Evolutionary conservation across 2,888 invertebrate species (phyloP), one percentile per base, ranked within the genome.

Genomic region (Diachrysia chrysitis): DNA sequence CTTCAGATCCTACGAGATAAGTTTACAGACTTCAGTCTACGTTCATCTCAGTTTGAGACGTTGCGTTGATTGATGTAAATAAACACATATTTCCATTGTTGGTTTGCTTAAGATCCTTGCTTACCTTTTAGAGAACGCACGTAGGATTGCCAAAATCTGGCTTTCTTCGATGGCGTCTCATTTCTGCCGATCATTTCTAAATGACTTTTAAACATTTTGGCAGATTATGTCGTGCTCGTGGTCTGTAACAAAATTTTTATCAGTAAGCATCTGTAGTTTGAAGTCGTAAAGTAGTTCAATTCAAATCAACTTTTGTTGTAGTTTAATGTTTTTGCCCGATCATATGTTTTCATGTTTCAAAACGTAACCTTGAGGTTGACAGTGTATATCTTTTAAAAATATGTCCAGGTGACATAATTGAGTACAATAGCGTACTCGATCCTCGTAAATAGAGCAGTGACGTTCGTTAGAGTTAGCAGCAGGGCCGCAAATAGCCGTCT

Each of bases 101-200:
- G n/a, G 42, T 42, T 42, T 42, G 1, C 7, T 4, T 25, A 4
- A 21, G 25, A 58, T 62, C 48, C 16, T 60, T 71, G 77, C 93
- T 95, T 95, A 98, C 98, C 98, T 97, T 98, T 98, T 85, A 98
- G 96, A 95, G 98, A 98, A 95, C 98, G 97, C 93, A 98, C 98
- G 95, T 97, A 98, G 90, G 98, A 98, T 95, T 98, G 98, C 98
- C 98, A 98, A 96, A 98, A 98, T 96, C 97, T 98, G 93, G 98
- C 98, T 96, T 98, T 98, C 96, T 98, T 98, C 96, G 98, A 97
- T 92, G 98, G 97, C 93, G 97, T 97, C 96, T 98, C 98, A 94
- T 98, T 98, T 96, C 98, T 97, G 96, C 98, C 98, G 93, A 98
- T 98, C 98, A 98, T 98, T 96, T 98, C 98, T 96, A 98, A 97